These are phyloP conservation scores for Elmis aenea DNA, from an alignment of 2,888 invertebrate genomes.

Conservation along the genomic window DNA sequence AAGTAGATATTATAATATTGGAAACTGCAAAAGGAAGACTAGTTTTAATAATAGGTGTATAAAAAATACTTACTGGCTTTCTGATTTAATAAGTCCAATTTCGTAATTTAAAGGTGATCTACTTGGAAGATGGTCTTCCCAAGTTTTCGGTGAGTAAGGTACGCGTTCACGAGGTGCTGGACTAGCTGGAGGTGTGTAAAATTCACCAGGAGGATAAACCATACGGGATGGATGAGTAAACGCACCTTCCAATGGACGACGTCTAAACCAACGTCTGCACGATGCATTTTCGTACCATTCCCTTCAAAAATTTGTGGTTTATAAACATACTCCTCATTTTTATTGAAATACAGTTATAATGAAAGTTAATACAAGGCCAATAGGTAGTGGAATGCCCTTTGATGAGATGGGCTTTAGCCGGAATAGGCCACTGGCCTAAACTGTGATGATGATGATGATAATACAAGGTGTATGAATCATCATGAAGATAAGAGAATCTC, in stretches of 20 bases:
- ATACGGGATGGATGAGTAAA: conserved; percentile 89
- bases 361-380: no score
- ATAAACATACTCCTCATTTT: no score
- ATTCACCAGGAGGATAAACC: conserved; percentile 86
- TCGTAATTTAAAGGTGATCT: conserved; percentile 82
- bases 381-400: no score
- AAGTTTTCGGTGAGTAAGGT: conserved; percentile 52
- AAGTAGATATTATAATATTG: no score
- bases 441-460: no score
- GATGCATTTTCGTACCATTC: conserved; percentile 89
- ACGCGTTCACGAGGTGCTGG: conserved; percentile 55
- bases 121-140: conserved; percentile 68
- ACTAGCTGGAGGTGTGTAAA: conserved; percentile 74
- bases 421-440: no score
- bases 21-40: no score
- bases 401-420: no score
- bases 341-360: no score
- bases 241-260: conserved; percentile 76
- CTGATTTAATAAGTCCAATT: conserved; percentile 71
- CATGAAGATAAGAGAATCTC: no score
- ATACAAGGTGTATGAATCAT: no score
- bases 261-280: conserved; percentile 80
- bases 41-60: background rate
- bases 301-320: no score
- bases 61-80: conserved; percentile 78